Percentiles rank a stretch among this genome's conserved stretches.
These are phyloP conservation scores for Sorex maritimensis DNA, from an alignment of 2,797 vertebrate species.

Conservation along the genomic window DNA sequence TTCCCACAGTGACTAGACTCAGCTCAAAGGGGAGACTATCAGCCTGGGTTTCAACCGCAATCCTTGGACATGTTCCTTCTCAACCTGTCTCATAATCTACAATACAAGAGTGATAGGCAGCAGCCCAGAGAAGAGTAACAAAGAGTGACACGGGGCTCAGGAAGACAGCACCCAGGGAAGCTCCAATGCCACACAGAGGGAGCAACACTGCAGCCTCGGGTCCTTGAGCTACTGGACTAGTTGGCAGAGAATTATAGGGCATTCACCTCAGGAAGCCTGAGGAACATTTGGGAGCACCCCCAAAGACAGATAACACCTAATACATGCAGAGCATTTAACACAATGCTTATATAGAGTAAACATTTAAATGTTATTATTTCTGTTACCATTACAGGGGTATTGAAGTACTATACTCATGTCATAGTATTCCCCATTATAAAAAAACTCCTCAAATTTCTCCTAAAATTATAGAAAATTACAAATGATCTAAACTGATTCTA, in stretches of 20 bases:
- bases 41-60: neutral
- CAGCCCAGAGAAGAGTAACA: neutral
- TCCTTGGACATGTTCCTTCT: neutral
- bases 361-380: neutral
- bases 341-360: neutral
- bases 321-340: neutral
- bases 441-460: neutral
- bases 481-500: neutral
- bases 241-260: no score
- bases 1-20: neutral
- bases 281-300: no score
- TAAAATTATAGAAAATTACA: neutral
- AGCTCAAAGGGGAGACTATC: neutral
- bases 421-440: conserved; percentile 10
- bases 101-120: neutral
- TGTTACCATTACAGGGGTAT: neutral
- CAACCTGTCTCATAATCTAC: neutral
- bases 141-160: neutral
- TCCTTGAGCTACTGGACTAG: no score
- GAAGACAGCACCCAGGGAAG: no score
- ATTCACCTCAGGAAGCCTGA: no score
- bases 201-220: no score
- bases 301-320: neutral
- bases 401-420: neutral
- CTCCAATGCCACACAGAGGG: no score